A percentile compares a stretch with the other conserved stretches of the same genome.
Conservation (phyloP, 2,113 vertebrate genomes). For the Motacilla alba region DNA sequence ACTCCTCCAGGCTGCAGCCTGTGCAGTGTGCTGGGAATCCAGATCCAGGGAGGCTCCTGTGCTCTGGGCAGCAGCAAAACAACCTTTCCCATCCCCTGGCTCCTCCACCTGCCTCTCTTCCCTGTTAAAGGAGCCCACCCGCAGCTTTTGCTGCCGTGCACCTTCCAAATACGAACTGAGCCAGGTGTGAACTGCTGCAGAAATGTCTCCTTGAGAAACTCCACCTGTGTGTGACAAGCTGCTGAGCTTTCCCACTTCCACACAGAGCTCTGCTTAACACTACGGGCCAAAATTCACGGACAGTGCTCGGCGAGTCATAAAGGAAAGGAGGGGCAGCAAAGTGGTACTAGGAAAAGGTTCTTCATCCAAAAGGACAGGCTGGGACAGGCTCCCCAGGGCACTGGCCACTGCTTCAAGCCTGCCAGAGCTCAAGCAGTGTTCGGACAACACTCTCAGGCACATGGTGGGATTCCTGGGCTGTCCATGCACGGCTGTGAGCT, state of each 20-base stretch:
- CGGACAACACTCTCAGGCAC: background rate
- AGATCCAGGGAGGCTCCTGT: background rate
- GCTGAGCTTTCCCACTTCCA: background rate
- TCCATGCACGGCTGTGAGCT: rapidly evolving
- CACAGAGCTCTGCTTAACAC: rapidly evolving
- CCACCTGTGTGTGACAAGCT: background rate
- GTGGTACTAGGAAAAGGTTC: rapidly evolving
- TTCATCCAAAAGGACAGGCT: background rate
- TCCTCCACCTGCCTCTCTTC: background rate
- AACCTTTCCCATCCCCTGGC: background rate
- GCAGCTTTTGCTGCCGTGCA: background rate
- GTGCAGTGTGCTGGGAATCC: background rate
- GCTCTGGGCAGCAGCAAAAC: background rate
- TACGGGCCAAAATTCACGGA: rapidly evolving
- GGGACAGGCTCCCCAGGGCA: background rate
- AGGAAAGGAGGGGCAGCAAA: background rate
- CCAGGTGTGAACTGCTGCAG: background rate
- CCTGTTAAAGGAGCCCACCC: background rate
- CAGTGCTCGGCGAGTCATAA: rapidly evolving
- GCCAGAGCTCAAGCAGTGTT: background rate
- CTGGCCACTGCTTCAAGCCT: background rate
- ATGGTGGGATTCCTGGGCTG: rapidly evolving
- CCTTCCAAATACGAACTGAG: rapidly evolving
- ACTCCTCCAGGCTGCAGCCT: background rate
- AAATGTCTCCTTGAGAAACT: background rate